Evolutionary conservation across 2,797 vertebrate genomes (phyloP), one percentile per base, ranked within the genome.

Genomic region (Dicrostonyx torquatus): DNA sequence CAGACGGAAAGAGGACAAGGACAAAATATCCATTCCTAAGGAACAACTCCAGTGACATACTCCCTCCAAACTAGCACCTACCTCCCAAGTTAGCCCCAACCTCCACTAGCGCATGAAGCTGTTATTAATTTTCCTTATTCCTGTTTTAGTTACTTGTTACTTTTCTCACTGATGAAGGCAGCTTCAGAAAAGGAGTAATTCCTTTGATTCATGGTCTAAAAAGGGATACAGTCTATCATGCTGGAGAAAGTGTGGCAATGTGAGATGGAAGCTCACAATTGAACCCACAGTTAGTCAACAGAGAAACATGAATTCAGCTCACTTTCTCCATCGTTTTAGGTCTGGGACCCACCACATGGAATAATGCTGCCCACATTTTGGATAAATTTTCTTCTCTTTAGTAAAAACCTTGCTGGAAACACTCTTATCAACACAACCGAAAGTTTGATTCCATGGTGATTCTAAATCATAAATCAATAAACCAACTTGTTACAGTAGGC

Each of bases 341-440:
- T 43, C 1, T 72, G 34, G 5, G 5, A 72, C 2, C n/a, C n/a
- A 40, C n/a, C 6, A 0, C 22, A 60, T 22, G 6, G 3, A 66
- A 75, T 75, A 10, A 40, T 13, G 12, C 37, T 43, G 26, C 17
- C 37, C 37, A 43, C 12, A 45, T 60, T 73, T 58, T 58, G 53
- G 60, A 8, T 22, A 43, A 3, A 9, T 34, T 1, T 40, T 43
- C 8, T 43, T 40, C 68, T 72, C 24, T 72, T 55, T 55, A 29
- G 14, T 72, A 68, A 55, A 72, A 72, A 12, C 14, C n/a, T 22
- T 55, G 31, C 45, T 12, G 24, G 24, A n/a, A 12, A 40, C 84
- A 72, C 15, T 5, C 6, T 55, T 31, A 40, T 20, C 58, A 31
- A 55, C 24, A 72, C 15, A 55, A 5, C 1, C 3, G 12, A 2